phyloP scores from a whole-genome alignment of 2,113 vertebrate genomes.

The Phrynocephalus versicolor region DNA sequence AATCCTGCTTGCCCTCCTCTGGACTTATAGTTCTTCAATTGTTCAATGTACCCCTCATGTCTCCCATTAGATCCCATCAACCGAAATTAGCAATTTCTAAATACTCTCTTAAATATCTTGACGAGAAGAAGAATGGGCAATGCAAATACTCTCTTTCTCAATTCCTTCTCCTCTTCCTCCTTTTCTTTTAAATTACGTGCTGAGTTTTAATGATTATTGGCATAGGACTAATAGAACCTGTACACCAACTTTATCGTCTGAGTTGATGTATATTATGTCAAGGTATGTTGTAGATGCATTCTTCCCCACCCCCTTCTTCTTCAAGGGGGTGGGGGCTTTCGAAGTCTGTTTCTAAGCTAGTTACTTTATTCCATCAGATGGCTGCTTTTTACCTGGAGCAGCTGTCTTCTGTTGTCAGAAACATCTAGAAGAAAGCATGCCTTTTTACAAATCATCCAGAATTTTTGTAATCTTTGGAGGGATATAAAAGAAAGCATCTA shows the following conservation, averaged over 20 bases:
- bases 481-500: conserved; percentile 1
- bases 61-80: not conserved
- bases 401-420: conserved; percentile 15
- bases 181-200: not conserved
- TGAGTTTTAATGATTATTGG: not conserved
- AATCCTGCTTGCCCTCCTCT: not conserved
- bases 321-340: not conserved
- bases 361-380: not conserved
- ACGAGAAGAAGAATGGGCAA: not conserved
- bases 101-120: not conserved
- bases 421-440: not conserved
- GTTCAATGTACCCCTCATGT: not conserved
- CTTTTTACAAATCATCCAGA: not conserved
- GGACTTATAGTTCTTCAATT: not conserved
- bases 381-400: conserved; percentile 7
- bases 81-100: not conserved
- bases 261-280: not conserved
- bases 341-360: not conserved
- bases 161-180: no score
- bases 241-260: not conserved
- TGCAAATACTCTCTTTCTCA: not conserved
- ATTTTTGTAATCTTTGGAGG: conserved; percentile 16
- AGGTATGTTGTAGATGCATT: not conserved
- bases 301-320: not conserved
- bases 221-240: not conserved